phyloP scores from a whole-genome alignment of 2,888 invertebrate species.

The Ditula angustiorana region DNA sequence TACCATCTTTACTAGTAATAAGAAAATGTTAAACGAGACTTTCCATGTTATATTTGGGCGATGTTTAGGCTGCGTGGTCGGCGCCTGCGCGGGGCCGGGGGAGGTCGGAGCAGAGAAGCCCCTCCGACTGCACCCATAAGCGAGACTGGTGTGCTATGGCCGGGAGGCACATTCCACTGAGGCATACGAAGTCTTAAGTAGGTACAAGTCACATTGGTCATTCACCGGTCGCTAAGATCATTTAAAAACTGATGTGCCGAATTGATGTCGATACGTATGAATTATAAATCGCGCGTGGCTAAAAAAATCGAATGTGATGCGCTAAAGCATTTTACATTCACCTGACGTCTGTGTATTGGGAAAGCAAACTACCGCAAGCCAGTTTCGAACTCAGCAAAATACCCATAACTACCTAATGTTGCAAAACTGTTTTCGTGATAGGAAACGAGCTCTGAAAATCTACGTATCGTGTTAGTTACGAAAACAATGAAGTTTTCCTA shows the following conservation, averaged over 20 bases:
- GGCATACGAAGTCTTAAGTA: background rate
- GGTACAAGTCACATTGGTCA: background rate
- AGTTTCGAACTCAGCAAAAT: background rate
- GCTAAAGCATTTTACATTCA: background rate
- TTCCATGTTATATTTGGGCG: constrained; percentile 52
- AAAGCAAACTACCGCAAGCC: background rate
- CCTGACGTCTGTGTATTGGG: background rate
- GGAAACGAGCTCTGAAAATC: constrained; percentile 16
- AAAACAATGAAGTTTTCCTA: background rate
- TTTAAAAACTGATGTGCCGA: background rate
- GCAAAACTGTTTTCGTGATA: constrained; percentile 19
- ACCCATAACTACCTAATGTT: background rate
- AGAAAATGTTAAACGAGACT: background rate
- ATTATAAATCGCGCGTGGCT: no score
- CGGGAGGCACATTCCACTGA: background rate
- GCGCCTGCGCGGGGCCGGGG: constrained; percentile 59
- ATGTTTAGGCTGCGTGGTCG: constrained; percentile 67
- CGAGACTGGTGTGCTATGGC: background rate
- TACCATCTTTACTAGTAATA: background rate
- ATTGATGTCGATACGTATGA: background rate
- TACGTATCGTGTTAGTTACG: background rate
- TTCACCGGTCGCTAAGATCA: background rate
- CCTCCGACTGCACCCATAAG: background rate
- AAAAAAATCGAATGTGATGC: no score
- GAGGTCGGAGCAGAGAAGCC: constrained; percentile 23